Evolutionary conservation across 2,797 vertebrate species (phyloP).

Genomic region (Peromyscus nudipes): DNA sequence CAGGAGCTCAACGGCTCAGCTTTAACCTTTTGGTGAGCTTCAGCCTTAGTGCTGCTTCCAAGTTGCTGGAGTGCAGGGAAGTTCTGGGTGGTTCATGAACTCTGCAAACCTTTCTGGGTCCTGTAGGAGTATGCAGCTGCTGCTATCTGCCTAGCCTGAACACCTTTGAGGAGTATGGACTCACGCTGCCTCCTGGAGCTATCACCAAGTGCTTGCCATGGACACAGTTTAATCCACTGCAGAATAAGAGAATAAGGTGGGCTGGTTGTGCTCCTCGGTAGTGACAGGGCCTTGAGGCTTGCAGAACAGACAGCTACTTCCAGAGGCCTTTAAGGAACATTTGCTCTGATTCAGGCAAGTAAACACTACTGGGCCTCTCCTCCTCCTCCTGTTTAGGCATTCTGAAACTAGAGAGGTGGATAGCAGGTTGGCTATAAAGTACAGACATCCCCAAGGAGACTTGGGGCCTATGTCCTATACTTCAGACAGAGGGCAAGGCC

Average conservation of each 20-base stretch:
- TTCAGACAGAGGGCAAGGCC: not conserved
- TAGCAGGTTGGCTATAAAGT: not conserved
- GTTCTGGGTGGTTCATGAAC: accelerated
- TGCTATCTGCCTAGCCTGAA: not conserved
- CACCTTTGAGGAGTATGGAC: not conserved
- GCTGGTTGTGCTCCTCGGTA: not conserved
- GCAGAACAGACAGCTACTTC: not conserved
- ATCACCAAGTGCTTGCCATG: not conserved
- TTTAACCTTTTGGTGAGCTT: accelerated
- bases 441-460: not conserved
- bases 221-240: not conserved
- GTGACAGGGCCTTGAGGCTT: not conserved
- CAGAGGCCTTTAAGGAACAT: not conserved
- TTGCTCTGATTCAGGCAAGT: not conserved
- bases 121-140: not conserved
- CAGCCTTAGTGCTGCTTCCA: not conserved
- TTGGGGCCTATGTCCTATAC: not conserved
- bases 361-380: not conserved
- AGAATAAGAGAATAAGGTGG: not conserved
- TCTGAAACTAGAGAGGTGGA: not conserved
- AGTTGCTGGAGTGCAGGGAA: not conserved
- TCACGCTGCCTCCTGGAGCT: not conserved
- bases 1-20: not conserved
- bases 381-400: not conserved
- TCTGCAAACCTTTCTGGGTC: not conserved